Conservation (phyloP, 1,140 invertebrate species). For the Glomeris maerens region DNA sequence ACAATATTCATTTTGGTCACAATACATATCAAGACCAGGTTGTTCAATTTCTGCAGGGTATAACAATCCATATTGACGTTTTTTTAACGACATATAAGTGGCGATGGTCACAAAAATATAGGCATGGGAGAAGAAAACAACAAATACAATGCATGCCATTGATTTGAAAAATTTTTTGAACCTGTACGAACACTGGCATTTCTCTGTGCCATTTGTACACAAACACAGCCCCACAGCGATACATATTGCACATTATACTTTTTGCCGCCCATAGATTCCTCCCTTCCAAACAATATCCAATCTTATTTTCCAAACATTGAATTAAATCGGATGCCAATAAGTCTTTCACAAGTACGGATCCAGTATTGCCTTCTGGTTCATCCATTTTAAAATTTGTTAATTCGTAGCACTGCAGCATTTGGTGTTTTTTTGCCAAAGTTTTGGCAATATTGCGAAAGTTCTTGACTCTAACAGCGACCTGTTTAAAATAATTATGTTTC, state of each 20-base stretch:
- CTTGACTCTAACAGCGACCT: background rate
- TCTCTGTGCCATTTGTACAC: background rate
- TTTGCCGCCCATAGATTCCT: background rate
- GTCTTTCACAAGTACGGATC: too few species aligned
- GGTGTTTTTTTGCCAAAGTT: background rate
- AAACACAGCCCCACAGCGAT: background rate
- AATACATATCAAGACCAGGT: too few species aligned
- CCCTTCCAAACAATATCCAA: background rate
- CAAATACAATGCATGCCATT: too few species aligned
- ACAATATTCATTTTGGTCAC: too few species aligned
- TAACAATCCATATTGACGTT: background rate
- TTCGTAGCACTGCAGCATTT: background rate
- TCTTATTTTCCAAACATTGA: background rate
- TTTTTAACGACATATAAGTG: background rate
- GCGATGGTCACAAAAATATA: background rate
- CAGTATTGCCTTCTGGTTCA: background rate
- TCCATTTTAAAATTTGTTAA: background rate
- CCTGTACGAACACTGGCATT: too few species aligned
- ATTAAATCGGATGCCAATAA: background rate
- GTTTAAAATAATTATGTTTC: background rate
- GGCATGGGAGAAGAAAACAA: background rate
- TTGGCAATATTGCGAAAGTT: background rate
- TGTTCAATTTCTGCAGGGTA: background rate
- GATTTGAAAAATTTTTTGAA: too few species aligned
- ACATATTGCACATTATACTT: background rate